Conservation (phyloP, 2,888 invertebrate genomes). For the Pseudococcus viburni region DNA sequence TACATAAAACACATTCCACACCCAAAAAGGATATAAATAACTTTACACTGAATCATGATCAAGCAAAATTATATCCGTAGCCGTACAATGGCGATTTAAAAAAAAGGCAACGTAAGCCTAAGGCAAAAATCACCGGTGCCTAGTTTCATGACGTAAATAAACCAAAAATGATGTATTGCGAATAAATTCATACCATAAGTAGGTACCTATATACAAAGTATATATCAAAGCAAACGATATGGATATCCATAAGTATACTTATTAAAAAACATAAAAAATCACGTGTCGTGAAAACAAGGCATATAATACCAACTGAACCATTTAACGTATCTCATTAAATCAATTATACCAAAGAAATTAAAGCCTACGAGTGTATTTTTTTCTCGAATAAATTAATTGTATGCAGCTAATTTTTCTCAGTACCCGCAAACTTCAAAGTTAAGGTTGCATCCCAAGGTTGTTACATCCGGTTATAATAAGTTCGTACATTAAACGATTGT, state of each 20-base stretch:
- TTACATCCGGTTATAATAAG: constrained; percentile 43
- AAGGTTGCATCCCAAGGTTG: constrained; percentile 47
- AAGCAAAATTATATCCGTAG: background rate
- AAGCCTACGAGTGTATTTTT: constrained; percentile 25
- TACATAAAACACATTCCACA: background rate
- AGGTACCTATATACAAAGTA: background rate
- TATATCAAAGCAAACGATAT: background rate
- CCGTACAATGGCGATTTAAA: background rate
- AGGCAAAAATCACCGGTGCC: background rate
- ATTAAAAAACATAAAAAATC: background rate
- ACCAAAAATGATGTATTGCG: background rate
- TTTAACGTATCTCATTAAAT: constrained; percentile 9
- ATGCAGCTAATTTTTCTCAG: constrained; percentile 35
- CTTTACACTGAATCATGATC: background rate
- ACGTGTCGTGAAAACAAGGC: background rate
- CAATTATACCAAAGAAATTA: constrained; percentile 25
- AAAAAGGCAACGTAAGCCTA: background rate
- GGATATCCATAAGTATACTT: background rate
- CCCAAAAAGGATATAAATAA: constrained; percentile 5
- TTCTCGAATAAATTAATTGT: constrained; percentile 13
- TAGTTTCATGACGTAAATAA: background rate
- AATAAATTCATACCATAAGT: background rate
- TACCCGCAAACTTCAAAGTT: constrained; percentile 50
- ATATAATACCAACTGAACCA: background rate
- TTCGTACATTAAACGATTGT: constrained; percentile 16